These are phyloP conservation scores for Physocephala rufipes DNA, from an alignment of 2,888 invertebrate species.

Conservation along the genomic window DNA sequence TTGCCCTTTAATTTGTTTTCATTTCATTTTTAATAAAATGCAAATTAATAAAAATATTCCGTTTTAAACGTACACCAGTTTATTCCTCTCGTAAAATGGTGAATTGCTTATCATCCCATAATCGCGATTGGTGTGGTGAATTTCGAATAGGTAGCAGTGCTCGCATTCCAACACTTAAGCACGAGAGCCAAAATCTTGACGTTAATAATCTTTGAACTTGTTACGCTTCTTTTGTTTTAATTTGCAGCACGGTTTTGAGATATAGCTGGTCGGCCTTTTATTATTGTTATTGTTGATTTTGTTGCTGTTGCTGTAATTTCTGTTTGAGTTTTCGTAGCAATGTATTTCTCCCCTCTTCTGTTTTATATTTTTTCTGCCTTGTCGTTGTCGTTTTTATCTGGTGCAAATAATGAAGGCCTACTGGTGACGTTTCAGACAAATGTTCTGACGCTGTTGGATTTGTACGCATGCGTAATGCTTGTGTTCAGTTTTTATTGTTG, in stretches of 20 bases:
- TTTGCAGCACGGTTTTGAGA: background rate
- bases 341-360: no score
- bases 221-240: conserved; percentile 11
- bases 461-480: conserved; percentile 37
- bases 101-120: no score
- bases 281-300: background rate
- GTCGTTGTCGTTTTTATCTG: background rate
- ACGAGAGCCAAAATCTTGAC: background rate
- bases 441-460: conserved; percentile 26
- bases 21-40: no score
- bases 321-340: no score
- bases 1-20: no score
- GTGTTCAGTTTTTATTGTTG: conserved; percentile 1
- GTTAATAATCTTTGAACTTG: conserved; percentile 2
- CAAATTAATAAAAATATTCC: no score
- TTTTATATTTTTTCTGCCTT: background rate
- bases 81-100: no score
- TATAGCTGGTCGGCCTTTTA: background rate
- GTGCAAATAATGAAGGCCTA: background rate
- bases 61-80: no score
- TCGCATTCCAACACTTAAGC: background rate
- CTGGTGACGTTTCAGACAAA: conserved; percentile 25
- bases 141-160: background rate
- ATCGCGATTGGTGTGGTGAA: background rate
- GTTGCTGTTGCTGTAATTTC: conserved; percentile 19